Evolutionary conservation across 2,888 invertebrate genomes (phyloP).

Genomic region (Merodon equestris): DNA sequence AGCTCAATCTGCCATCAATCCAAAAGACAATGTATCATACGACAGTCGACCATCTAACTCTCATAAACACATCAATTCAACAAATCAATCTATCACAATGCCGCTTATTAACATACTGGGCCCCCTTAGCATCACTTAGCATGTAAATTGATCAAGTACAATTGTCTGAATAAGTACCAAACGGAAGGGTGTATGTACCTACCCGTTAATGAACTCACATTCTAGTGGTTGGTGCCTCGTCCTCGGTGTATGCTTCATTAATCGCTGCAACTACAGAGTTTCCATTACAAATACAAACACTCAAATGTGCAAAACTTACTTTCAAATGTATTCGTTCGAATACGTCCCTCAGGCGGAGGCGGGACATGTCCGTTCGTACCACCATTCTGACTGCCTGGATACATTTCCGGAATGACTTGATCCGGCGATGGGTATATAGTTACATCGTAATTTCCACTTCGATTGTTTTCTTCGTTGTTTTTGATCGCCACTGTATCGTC

Average conservation of each 20-base stretch:
- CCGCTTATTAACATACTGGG: constrained; percentile 33
- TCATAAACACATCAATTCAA: constrained; percentile 2
- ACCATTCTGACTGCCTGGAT: constrained; percentile 52
- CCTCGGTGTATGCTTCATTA: constrained; percentile 50
- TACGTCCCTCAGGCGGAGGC: constrained; percentile 22
- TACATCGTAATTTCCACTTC: constrained; percentile 67
- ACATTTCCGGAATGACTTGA: constrained; percentile 70
- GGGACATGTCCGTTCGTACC: constrained; percentile 12
- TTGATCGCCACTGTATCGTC: constrained; percentile 51
- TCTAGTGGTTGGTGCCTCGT: constrained; percentile 42
- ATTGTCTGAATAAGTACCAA: constrained; percentile 31
- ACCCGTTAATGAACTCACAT: constrained; percentile 36
- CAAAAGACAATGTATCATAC: constrained; percentile 1
- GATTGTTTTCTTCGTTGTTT: constrained; percentile 37
- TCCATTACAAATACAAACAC: no score
- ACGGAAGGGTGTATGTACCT: constrained; percentile 16
- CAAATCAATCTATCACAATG: constrained; percentile 30
- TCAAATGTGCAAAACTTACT: constrained; percentile 27
- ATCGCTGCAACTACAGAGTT: constrained; percentile 39
- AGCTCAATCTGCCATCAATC: background rate
- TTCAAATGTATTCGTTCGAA: constrained; percentile 36
- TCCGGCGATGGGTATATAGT: constrained; percentile 71
- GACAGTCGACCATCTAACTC: background rate
- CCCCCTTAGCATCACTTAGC: constrained; percentile 12
- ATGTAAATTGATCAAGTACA: background rate